Evolutionary conservation across 92 coral and sea anemone species (phyloP).

Genomic region (Parazoanthus atlanticus): DNA sequence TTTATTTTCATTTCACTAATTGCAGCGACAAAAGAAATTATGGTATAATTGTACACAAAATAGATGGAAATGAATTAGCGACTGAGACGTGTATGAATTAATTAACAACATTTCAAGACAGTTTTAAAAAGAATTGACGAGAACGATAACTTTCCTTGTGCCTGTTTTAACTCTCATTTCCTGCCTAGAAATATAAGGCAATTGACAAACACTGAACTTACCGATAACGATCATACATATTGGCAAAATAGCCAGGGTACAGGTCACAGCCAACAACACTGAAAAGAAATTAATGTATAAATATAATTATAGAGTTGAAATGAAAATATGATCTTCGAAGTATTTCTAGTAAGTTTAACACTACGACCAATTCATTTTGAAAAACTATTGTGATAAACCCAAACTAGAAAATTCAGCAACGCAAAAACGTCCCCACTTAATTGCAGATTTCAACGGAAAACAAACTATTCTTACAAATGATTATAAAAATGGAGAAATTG

Average conservation of each 20-base stretch:
- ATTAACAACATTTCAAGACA: too few relatives aligned
- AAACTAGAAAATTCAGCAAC: too few relatives aligned
- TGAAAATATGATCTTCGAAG: background rate
- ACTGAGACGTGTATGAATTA: background rate
- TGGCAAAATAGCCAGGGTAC: conserved; percentile 39
- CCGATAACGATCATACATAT: conserved; percentile 61
- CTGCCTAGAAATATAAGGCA: background rate
- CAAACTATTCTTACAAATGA: too few relatives aligned
- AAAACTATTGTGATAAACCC: background rate
- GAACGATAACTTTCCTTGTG: background rate
- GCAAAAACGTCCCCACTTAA: too few relatives aligned
- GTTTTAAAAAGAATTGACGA: background rate
- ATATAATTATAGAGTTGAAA: background rate
- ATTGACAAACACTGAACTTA: conserved; percentile 13
- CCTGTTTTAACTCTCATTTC: background rate
- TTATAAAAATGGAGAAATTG: too few relatives aligned
- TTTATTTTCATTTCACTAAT: background rate
- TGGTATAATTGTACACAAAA: too few relatives aligned
- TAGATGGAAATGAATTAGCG: background rate
- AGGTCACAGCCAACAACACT: conserved; percentile 30
- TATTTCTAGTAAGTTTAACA: background rate
- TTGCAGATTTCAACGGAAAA: too few relatives aligned
- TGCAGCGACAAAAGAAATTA: background rate
- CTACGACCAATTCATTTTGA: background rate
- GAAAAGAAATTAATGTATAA: background rate